Percentiles rank a stretch among this genome's conserved stretches.
Conservation (phyloP, 2,888 invertebrate species). For the Acleris laterana region DNA sequence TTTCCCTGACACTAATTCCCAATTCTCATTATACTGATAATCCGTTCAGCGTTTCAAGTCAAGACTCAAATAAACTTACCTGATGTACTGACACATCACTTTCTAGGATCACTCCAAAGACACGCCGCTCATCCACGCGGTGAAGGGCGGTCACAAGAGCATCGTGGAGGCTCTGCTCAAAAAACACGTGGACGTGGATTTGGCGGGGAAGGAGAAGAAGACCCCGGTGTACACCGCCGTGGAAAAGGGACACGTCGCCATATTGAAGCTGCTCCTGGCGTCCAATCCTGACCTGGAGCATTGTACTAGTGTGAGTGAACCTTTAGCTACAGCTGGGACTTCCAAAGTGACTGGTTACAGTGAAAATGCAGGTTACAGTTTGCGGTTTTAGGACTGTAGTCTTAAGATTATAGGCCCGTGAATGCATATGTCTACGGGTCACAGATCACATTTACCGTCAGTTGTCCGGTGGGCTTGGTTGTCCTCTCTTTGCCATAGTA, state of each 20-base stretch:
- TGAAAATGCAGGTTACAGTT: no score
- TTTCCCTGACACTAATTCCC: no score
- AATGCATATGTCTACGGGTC: no score
- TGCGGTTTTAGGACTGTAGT: no score
- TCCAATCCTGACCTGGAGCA: conserved; percentile 97
- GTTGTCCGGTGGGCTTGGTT: no score
- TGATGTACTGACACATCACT: conserved; percentile 1
- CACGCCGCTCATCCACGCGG: conserved; percentile 97
- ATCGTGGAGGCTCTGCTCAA: conserved; percentile 96
- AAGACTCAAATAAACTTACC: no score
- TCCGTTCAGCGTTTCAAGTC: no score
- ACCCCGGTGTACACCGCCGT: conserved; percentile 98
- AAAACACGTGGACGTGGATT: conserved; percentile 98
- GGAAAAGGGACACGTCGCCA: conserved; percentile 95
- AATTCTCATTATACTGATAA: no score
- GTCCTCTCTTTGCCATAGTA: no score
- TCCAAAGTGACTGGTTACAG: no score
- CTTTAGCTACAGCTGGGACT: background rate
- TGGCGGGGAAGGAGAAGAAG: conserved; percentile 97
- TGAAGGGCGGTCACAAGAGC: conserved; percentile 96
- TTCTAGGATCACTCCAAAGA: conserved; percentile 94
- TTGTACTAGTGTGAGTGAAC: conserved; percentile 89
- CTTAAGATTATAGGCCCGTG: no score
- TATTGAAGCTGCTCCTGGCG: conserved; percentile 92
- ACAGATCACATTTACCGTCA: no score